A percentile compares a stretch with the other conserved stretches of the same genome.
phyloP scores from a whole-genome alignment of 2,888 invertebrate genomes.

The Cephonodes hylas region DNA sequence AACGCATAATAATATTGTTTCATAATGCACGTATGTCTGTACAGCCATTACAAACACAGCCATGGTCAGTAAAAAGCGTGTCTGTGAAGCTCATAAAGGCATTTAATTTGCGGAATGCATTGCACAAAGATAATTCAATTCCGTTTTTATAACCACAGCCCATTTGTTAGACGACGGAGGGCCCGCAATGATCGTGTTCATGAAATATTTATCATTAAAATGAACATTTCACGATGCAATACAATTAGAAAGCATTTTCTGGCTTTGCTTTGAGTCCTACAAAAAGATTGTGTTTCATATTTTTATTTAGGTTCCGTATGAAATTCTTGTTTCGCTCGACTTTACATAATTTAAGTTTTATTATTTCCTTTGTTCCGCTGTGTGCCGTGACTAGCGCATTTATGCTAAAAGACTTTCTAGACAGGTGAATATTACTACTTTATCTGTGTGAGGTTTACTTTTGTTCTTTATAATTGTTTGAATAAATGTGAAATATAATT shows the following conservation, averaged over 20 bases:
- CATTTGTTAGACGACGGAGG: slow-evolving; percentile 19
- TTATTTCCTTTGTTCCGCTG: not conserved
- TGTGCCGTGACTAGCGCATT: not conserved
- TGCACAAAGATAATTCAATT: not conserved
- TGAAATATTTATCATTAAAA: slow-evolving; percentile 35
- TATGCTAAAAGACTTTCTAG: slow-evolving; percentile 11
- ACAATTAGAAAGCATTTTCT: slow-evolving; percentile 35
- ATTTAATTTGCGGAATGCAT: not conserved
- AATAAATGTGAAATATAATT: not conserved
- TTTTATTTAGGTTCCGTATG: slow-evolving; percentile 16
- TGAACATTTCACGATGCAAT: slow-evolving; percentile 36
- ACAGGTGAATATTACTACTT: slow-evolving; percentile 12
- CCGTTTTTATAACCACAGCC: not conserved
- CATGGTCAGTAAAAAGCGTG: no score
- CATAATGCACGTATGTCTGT: no score
- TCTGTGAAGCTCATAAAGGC: not conserved
- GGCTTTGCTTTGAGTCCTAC: slow-evolving; percentile 20
- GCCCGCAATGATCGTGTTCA: slow-evolving; percentile 29
- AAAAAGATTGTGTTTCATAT: slow-evolving; percentile 14
- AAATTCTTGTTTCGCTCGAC: not conserved
- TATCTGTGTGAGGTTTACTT: not conserved
- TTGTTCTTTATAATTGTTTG: not conserved
- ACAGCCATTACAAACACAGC: no score
- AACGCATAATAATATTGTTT: no score
- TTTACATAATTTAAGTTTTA: slow-evolving; percentile 8